Base-by-base conservation (phyloP, 2,797 vertebrate genomes). In the Propithecus deckenii region DNA sequence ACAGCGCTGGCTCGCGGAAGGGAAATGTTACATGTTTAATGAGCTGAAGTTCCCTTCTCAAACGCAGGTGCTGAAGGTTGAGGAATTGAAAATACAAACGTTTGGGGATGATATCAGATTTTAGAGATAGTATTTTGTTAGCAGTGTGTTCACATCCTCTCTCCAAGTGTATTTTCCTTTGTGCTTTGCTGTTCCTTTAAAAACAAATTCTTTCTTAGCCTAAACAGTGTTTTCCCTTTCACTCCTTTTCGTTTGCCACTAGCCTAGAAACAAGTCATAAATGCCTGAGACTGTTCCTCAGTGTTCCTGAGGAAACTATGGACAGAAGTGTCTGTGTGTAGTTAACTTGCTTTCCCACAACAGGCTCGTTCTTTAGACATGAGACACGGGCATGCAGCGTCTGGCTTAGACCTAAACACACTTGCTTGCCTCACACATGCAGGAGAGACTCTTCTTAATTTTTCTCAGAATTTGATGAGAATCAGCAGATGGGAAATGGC, bases 201-300 rank as follows among this genome's bases (percentile, higher is more conserved):
- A 83, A 96, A 18, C 35, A 90, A 38, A 78, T 57, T 4, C 30
- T 86, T 88, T 48, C 14, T 84, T 38, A 61, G 7, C 46, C 35
- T 65, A 12, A 55, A 50, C 10, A 38, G n/a, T 28, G 43, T 74
- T 88, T 89, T 86, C 55, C 90, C 72, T 88, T 94, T 94, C 35
- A 18, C n/a, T 87, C 12, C 35, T 86, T 72, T 74, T 59, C 48
- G 74, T 71, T 92, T 74, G 74, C 48, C 57, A 28, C 67, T 79
- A 14, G 38, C 17, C 72, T 52, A n/a, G 35, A 86, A 76, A 71
- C 55, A 55, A 59, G 17, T 83, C 48, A 46, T 41, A 43, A 79
- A 5, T 61, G 65, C 61, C 89, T n/a, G 2, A 35, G 25, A 79
- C 50, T 46, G 6, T 75, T 50, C 48, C 48, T 92, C 18, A 9